Percentiles rank a stretch among this genome's conserved stretches.
These are phyloP conservation scores for Ceratina calcarata DNA, from an alignment of 1,140 invertebrate species.

Conservation along the genomic window DNA sequence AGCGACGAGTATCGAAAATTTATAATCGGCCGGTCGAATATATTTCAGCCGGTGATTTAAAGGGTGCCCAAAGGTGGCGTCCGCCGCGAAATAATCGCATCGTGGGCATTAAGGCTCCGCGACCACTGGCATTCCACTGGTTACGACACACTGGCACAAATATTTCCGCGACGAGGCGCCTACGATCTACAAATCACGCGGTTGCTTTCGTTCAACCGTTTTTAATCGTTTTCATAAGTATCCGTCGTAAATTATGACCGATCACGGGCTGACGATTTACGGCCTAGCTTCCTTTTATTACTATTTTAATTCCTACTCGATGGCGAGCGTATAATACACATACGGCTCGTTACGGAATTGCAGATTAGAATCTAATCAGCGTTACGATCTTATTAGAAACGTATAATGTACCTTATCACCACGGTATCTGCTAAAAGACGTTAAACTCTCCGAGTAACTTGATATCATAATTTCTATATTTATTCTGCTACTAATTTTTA, in stretches of 20 bases:
- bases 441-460: no score
- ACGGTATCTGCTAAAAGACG: no score
- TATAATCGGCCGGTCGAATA: slow-evolving; percentile 37
- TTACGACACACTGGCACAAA: slow-evolving; percentile 52
- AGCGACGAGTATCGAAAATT: slow-evolving; percentile 44
- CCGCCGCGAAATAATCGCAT: slow-evolving; percentile 15
- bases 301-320: background rate
- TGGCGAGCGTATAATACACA: background rate
- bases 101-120: background rate
- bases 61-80: background rate
- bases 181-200: slow-evolving; percentile 46
- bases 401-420: no score
- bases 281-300: background rate
- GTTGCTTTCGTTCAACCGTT: background rate
- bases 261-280: slow-evolving; percentile 17
- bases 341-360: background rate
- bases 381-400: no score
- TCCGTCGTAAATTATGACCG: slow-evolving; percentile 28
- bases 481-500: no score
- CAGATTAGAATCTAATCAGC: no score
- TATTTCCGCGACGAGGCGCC: slow-evolving; percentile 7
- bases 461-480: no score
- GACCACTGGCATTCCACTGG: slow-evolving; percentile 22
- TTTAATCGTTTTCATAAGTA: slow-evolving; percentile 18
- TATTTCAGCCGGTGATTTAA: slow-evolving; percentile 50